Conservation (phyloP, 2,797 vertebrate species). For the Pseudomugil gertrudae region DNA sequence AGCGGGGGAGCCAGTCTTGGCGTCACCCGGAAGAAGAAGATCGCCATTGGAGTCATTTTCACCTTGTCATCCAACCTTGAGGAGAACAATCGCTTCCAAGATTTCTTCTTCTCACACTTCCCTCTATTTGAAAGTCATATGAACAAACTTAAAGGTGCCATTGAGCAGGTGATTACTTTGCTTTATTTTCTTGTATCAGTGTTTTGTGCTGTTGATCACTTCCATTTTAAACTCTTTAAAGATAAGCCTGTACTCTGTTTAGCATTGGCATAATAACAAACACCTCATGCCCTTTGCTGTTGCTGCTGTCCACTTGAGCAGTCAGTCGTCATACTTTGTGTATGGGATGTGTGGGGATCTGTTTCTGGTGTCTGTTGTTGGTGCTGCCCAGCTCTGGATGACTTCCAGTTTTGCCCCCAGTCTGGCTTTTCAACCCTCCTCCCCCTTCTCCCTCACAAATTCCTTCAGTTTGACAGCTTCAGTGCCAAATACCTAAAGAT, state of each 20-base stretch:
- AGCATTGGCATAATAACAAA: constrained; percentile 8
- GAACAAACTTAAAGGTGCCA: constrained; percentile 97
- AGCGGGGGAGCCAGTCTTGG: constrained; percentile 89
- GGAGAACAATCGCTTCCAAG: constrained; percentile 94
- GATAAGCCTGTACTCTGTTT: constrained; percentile 1
- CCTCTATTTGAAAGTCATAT: constrained; percentile 99
- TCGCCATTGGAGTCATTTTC: constrained; percentile 98
- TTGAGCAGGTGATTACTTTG: constrained; percentile 89
- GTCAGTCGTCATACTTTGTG: constrained; percentile 31
- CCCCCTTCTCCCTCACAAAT: constrained; percentile 22
- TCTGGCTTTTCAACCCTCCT: background rate
- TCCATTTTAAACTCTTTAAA: constrained; percentile 1
- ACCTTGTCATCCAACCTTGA: constrained; percentile 90
- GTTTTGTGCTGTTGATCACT: background rate
- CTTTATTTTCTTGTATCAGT: no score
- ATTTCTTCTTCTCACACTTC: constrained; percentile 99
- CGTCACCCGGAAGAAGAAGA: constrained; percentile 95
- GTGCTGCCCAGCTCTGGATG: constrained; percentile 33
- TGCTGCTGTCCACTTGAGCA: constrained; percentile 31
- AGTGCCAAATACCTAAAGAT: constrained; percentile 54
- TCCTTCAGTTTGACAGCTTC: constrained; percentile 32
- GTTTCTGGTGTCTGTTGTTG: constrained; percentile 44
- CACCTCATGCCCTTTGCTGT: constrained; percentile 20
- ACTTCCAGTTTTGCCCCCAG: constrained; percentile 22
- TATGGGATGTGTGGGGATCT: constrained; percentile 36